Percentiles rank a stretch among this genome's conserved stretches.
phyloP scores from a whole-genome alignment of 2,113 vertebrate species.

The Chunga burmeisteri region DNA sequence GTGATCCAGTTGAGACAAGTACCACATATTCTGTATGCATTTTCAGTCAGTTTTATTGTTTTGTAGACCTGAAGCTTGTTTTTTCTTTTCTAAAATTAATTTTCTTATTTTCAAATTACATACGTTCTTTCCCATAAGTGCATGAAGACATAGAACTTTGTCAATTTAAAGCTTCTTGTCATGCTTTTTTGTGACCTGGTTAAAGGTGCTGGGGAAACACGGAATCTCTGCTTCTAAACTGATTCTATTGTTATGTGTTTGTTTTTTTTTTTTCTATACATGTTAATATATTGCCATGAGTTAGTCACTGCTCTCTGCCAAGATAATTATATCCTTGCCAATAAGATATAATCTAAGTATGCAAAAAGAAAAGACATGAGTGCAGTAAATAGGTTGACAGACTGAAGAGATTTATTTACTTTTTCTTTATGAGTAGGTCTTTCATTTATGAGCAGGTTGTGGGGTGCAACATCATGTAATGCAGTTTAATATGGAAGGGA shows the following conservation, averaged over 20 bases:
- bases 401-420: neutral
- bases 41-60: neutral
- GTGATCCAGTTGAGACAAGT: neutral
- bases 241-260: neutral
- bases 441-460: neutral
- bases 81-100: neutral
- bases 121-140: neutral
- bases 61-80: neutral
- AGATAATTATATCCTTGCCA: neutral
- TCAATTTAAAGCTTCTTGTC: neutral
- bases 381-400: neutral
- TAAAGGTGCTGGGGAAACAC: neutral
- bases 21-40: neutral
- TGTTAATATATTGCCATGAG: neutral
- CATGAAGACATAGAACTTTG: neutral
- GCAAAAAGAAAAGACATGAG: neutral
- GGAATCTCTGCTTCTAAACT: neutral
- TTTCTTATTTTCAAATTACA: neutral
- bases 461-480: neutral
- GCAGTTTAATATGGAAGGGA: neutral
- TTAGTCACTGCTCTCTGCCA: neutral
- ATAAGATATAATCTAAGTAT: neutral
- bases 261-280: neutral
- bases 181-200: neutral
- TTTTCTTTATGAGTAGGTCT: neutral